Conservation (phyloP, 1,140 invertebrate genomes). For the Andricus grossulariae region DNA sequence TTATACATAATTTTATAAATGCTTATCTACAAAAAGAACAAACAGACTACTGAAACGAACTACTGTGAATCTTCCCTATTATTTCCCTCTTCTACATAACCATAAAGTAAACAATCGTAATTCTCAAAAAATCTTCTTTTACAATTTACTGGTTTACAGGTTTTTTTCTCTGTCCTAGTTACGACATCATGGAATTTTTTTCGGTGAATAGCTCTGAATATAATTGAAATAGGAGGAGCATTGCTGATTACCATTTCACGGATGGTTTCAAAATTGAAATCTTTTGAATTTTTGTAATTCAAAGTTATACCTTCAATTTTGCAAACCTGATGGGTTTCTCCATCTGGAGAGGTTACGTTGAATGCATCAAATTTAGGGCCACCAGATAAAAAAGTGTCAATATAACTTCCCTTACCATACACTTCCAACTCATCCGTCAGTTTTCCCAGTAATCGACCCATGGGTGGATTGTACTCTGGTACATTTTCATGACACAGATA, state of each 20-base stretch:
- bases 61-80: too few relatives aligned
- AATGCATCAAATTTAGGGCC: constrained; percentile 63
- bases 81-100: too few relatives aligned
- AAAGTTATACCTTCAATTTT: constrained; percentile 54
- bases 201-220: background rate
- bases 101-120: too few relatives aligned
- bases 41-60: too few relatives aligned
- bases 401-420: too few relatives aligned
- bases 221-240: background rate
- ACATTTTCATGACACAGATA: constrained; percentile 38
- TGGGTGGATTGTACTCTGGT: constrained; percentile 39
- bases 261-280: background rate
- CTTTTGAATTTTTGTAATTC: constrained; percentile 38
- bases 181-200: background rate
- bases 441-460: constrained; percentile 57
- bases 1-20: too few relatives aligned
- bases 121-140: background rate
- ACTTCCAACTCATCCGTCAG: too few relatives aligned
- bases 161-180: background rate
- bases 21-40: too few relatives aligned
- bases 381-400: constrained; percentile 49
- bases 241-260: background rate
- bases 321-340: constrained; percentile 36
- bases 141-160: background rate
- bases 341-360: too few relatives aligned